These are phyloP conservation scores for Microctenopoma steveboyesi DNA, from an alignment of 2,797 vertebrate genomes.

Conservation along the genomic window DNA sequence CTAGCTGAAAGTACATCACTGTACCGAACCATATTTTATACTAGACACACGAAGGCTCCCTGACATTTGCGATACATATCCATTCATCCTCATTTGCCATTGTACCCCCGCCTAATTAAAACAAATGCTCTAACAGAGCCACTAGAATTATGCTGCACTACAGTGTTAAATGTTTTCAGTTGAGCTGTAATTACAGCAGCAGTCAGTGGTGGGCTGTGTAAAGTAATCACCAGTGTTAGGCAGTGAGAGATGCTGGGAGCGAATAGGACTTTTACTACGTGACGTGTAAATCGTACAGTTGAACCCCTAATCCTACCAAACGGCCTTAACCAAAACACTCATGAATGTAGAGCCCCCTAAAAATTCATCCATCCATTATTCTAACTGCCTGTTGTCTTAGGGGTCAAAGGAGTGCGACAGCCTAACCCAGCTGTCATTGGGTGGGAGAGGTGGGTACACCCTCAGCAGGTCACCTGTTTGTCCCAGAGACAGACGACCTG, in stretches of 20 bases:
- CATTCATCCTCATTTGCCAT: constrained; percentile 42
- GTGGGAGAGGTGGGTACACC: no score
- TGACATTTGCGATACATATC: constrained; percentile 28
- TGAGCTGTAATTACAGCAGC: constrained; percentile 18
- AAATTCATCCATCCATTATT: no score
- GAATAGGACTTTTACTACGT: constrained; percentile 31
- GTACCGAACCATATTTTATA: constrained; percentile 46
- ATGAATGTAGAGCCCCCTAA: constrained; percentile 90
- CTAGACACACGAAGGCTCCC: constrained; percentile 10
- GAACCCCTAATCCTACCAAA: constrained; percentile 80
- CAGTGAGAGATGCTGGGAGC: constrained; percentile 18
- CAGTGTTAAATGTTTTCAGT: constrained; percentile 25
- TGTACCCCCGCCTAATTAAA: constrained; percentile 38
- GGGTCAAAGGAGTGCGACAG: no score
- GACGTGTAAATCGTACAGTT: constrained; percentile 25
- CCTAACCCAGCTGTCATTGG: no score
- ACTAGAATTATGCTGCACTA: constrained; percentile 29
- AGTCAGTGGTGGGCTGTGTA: constrained; percentile 26
- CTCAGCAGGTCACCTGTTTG: no score
- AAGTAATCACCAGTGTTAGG: constrained; percentile 14
- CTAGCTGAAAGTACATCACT: constrained; percentile 37
- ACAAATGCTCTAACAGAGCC: constrained; percentile 19
- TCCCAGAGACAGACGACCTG: no score
- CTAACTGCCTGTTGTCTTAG: no score
- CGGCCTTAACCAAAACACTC: constrained; percentile 91